phyloP scores from a whole-genome alignment of 2,797 vertebrate species.

The Ciconia nigra region DNA sequence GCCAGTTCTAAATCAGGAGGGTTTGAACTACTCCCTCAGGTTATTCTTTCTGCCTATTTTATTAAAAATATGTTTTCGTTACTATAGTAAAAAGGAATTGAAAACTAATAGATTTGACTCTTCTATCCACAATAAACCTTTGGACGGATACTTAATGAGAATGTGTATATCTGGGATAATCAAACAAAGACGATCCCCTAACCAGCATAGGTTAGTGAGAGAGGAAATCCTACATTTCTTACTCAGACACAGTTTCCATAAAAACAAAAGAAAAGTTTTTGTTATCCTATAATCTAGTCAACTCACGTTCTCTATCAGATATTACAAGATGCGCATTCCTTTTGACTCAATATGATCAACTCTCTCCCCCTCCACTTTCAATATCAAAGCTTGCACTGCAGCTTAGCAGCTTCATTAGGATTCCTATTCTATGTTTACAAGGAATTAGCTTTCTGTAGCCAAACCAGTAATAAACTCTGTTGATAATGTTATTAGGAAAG shows the following conservation, averaged over 20 bases:
- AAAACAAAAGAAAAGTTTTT: slow-evolving; percentile 10
- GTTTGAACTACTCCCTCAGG: not conserved
- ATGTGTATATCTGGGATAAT: slow-evolving; percentile 24
- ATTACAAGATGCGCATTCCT: not conserved
- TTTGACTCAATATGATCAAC: not conserved
- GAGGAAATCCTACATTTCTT: slow-evolving; percentile 28
- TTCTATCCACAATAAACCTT: slow-evolving; percentile 40
- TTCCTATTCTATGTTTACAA: slow-evolving; percentile 13
- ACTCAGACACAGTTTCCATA: not conserved
- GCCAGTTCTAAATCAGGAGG: not conserved
- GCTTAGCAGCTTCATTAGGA: slow-evolving; percentile 38
- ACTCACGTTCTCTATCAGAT: not conserved
- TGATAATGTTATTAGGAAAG: slow-evolving; percentile 2
- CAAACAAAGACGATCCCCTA: slow-evolving; percentile 29
- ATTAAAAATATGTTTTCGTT: slow-evolving; percentile 49
- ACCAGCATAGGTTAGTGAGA: not conserved
- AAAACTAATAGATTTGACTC: slow-evolving; percentile 33
- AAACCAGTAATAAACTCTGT: slow-evolving; percentile 18
- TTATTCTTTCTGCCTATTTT: slow-evolving; percentile 11
- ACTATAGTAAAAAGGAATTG: not conserved
- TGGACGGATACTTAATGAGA: slow-evolving; percentile 16
- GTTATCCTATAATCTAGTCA: not conserved
- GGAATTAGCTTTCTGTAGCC: slow-evolving; percentile 20
- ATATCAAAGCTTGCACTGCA: not conserved
- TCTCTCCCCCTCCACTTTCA: not conserved